phyloP scores from a whole-genome alignment of 2,888 invertebrate genomes.

The Pachydiplax longipennis region DNA sequence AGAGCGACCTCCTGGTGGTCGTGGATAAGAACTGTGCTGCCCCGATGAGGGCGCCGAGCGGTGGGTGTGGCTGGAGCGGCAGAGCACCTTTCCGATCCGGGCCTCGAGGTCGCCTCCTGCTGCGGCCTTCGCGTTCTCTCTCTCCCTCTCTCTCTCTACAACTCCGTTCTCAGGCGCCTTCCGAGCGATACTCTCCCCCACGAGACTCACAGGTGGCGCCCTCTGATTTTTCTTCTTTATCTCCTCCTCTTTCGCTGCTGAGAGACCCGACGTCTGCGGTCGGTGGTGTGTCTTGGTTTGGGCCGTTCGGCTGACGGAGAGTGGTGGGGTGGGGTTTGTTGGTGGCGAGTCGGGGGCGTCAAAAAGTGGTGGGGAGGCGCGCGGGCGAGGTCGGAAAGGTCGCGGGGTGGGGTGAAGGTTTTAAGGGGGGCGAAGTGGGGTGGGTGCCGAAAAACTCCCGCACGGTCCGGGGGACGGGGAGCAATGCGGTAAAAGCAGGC shows the following conservation, averaged over 20 bases:
- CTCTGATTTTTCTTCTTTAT: background rate
- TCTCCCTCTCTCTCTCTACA: background rate
- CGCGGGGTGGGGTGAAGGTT: background rate
- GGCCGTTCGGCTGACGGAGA: conserved; percentile 15
- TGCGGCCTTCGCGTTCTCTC: conserved; percentile 29
- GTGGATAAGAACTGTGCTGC: background rate
- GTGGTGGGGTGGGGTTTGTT: background rate
- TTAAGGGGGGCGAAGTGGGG: background rate
- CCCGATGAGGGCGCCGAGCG: background rate
- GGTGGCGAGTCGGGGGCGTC: background rate
- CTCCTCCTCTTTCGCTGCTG: background rate
- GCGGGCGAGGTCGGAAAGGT: conserved; percentile 19
- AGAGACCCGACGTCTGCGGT: conserved; percentile 13
- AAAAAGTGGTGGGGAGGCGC: background rate
- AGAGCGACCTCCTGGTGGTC: background rate
- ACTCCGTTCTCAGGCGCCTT: background rate
- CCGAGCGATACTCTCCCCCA: background rate
- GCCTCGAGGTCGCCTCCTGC: conserved; percentile 39
- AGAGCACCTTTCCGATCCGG: conserved; percentile 15
- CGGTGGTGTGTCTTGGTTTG: conserved; percentile 25
- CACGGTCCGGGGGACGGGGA: background rate
- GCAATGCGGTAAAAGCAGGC: background rate
- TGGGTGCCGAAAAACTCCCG: background rate
- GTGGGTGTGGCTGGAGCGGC: conserved; percentile 23
- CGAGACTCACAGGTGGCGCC: background rate